Percentiles rank a stretch among this genome's conserved stretches.
phyloP scores from a whole-genome alignment of 2,888 invertebrate genomes.

The Notodonta dromedarius region DNA sequence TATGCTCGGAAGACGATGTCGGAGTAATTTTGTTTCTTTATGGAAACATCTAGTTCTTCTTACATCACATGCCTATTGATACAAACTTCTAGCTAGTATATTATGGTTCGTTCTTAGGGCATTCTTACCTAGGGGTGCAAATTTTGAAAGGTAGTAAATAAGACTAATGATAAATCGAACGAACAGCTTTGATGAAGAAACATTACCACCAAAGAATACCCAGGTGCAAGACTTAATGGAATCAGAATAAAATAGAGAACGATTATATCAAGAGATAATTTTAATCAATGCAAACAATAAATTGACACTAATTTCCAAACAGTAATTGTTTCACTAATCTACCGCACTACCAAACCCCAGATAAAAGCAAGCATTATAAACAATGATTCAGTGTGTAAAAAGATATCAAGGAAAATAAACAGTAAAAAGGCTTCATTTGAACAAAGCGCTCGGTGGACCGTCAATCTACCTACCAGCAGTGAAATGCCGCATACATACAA shows the following conservation, averaged over 20 bases:
- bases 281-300: neutral
- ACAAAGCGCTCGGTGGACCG: slow-evolving; percentile 30
- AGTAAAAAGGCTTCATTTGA: slow-evolving; percentile 19
- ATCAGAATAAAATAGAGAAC: too few species aligned
- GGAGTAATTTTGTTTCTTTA: slow-evolving; percentile 34
- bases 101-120: too few species aligned
- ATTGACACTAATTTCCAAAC: neutral
- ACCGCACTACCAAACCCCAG: neutral
- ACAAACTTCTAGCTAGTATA: too few species aligned
- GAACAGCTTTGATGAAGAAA: too few species aligned
- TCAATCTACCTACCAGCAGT: slow-evolving; percentile 28
- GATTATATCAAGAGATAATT: too few species aligned
- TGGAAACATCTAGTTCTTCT: slow-evolving; percentile 17
- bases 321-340: neutral
- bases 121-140: too few species aligned
- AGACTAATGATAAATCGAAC: too few species aligned
- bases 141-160: too few species aligned
- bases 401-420: slow-evolving; percentile 20
- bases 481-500: slow-evolving; percentile 21
- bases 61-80: too few species aligned
- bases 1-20: slow-evolving; percentile 45
- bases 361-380: slow-evolving; percentile 1
- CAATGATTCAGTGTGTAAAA: slow-evolving; percentile 24
- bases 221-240: too few species aligned
- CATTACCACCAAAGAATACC: too few species aligned